Conservation (phyloP, 2,888 invertebrate genomes). For the Ctena decussata region DNA sequence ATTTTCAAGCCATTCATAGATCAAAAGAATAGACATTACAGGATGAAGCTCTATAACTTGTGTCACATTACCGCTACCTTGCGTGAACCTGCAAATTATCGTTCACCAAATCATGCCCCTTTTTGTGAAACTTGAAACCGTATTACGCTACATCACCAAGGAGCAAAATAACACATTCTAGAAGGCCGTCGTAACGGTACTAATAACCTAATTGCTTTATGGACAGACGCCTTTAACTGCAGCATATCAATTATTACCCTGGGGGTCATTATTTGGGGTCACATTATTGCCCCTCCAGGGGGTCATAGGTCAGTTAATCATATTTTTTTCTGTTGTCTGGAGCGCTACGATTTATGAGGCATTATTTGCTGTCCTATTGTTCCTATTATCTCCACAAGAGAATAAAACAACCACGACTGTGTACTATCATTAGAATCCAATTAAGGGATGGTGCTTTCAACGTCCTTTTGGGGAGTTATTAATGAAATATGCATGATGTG, state of each 20-base stretch:
- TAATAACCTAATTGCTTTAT: slow-evolving; percentile 8
- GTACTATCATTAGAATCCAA: slow-evolving; percentile 5
- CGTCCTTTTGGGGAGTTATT: background rate
- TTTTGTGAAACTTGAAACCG: background rate
- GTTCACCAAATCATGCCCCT: background rate
- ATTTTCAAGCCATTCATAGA: too few species aligned
- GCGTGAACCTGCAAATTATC: too few species aligned
- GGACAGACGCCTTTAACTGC: background rate
- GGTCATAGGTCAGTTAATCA: slow-evolving; percentile 3
- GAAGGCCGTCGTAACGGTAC: background rate
- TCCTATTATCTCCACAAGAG: background rate
- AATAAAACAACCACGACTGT: background rate
- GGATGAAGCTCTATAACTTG: too few species aligned
- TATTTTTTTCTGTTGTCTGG: background rate
- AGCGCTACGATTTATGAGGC: background rate
- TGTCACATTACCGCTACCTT: too few species aligned
- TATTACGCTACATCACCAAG: background rate
- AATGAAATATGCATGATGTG: slow-evolving; percentile 6
- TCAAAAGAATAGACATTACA: too few species aligned
- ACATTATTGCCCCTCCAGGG: slow-evolving; percentile 4
- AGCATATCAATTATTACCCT: slow-evolving; percentile 3
- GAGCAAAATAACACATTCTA: background rate
- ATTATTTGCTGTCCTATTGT: background rate
- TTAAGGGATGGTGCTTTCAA: background rate
- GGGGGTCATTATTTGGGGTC: slow-evolving; percentile 12